Conservation (phyloP, 1,140 invertebrate genomes). For the Psilanteris sp. region DNA sequence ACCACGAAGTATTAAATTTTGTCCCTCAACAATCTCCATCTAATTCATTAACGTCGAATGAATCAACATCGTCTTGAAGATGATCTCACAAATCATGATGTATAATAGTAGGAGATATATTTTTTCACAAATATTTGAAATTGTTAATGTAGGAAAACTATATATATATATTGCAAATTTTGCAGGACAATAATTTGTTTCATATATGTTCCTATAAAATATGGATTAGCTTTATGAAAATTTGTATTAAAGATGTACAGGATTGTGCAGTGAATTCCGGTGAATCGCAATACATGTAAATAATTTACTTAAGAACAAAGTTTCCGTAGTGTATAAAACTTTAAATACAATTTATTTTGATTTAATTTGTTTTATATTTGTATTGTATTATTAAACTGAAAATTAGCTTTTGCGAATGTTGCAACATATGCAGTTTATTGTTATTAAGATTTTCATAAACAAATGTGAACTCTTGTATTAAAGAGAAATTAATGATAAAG, state of each 20-base stretch:
- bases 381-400: no score
- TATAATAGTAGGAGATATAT: slow-evolving; percentile 16
- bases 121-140: no score
- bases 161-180: no score
- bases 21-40: slow-evolving; percentile 83
- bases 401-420: no score
- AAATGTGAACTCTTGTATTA: no score
- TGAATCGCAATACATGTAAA: slow-evolving; percentile 10
- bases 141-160: no score
- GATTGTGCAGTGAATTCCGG: slow-evolving; percentile 4
- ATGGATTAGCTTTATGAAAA: neutral
- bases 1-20: slow-evolving; percentile 88
- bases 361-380: no score
- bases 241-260: slow-evolving; percentile 2
- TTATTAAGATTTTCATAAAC: no score
- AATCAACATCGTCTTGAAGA: slow-evolving; percentile 11
- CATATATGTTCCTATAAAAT: neutral
- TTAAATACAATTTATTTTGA: no score
- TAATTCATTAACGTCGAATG: slow-evolving; percentile 7
- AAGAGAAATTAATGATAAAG: no score
- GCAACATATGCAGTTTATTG: no score
- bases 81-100: neutral
- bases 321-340: no score
- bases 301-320: slow-evolving; percentile 10
- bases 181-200: slow-evolving; percentile 2